Percentiles rank a stretch among this genome's conserved stretches.
Conservation (phyloP, 2,888 invertebrate species). For the Leptogaster cylindrica region DNA sequence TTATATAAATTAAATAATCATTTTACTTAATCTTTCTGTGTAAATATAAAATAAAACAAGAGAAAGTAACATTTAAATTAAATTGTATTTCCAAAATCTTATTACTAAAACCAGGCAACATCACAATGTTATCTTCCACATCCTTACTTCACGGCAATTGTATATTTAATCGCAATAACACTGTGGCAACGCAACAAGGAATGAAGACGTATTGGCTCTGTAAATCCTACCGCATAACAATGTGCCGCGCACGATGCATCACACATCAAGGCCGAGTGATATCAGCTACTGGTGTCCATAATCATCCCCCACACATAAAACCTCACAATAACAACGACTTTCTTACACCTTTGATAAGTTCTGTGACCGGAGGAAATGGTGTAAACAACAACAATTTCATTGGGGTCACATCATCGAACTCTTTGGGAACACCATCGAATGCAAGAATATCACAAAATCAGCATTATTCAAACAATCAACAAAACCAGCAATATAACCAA, state of each 20-base stretch:
- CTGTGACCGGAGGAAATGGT: constrained; percentile 9
- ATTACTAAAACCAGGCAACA: constrained; percentile 26
- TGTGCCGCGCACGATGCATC: constrained; percentile 62
- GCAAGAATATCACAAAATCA: constrained; percentile 23
- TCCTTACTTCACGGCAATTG: constrained; percentile 62
- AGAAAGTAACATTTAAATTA: too few relatives aligned
- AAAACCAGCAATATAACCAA: constrained; percentile 35
- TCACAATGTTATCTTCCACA: constrained; percentile 62
- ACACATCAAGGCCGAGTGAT: constrained; percentile 62
- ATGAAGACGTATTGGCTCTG: constrained; percentile 63
- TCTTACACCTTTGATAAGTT: constrained; percentile 22
- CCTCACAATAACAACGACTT: constrained; percentile 35
- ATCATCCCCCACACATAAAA: constrained; percentile 62
- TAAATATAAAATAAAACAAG: background rate
- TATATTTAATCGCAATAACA: constrained; percentile 62
- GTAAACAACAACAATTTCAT: constrained; percentile 10
- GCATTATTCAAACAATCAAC: constrained; percentile 26
- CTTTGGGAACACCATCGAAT: background rate
- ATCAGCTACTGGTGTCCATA: constrained; percentile 62
- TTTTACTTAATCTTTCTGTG: background rate
- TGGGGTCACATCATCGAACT: background rate
- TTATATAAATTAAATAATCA: too few relatives aligned
- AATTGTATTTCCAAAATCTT: background rate
- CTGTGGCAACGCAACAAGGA: constrained; percentile 62
- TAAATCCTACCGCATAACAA: constrained; percentile 62